A percentile compares a stretch with the other conserved stretches of the same genome.
Evolutionary conservation across 2,113 vertebrate genomes (phyloP).

Genomic region (Arvicanthis niloticus): DNA sequence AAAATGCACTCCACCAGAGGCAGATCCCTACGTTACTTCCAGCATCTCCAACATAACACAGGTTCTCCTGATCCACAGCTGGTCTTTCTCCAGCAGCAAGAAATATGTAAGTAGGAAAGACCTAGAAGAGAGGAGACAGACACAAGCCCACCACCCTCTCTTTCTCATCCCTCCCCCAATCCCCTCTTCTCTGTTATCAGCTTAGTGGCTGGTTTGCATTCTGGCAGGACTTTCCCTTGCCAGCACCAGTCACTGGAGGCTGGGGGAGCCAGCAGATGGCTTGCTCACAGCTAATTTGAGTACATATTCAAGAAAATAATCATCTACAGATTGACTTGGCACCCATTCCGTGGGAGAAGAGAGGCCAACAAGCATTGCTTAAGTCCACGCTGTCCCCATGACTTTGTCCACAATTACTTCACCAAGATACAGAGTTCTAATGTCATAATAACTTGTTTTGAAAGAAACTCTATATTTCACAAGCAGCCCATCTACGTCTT

Average conservation of each 20-base stretch:
- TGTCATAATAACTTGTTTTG: conserved; percentile 28
- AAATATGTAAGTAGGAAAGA: not conserved
- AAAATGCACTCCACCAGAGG: not conserved
- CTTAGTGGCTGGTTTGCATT: conserved; percentile 60
- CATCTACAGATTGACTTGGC: conserved; percentile 76
- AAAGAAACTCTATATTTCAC: conserved; percentile 27
- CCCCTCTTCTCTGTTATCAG: conserved; percentile 19
- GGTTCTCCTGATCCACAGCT: not conserved
- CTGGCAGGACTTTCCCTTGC: conserved; percentile 66
- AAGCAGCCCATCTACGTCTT: not conserved
- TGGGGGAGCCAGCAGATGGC: conserved; percentile 77
- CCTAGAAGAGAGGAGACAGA: not conserved
- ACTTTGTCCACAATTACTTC: conserved; percentile 37
- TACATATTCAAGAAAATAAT: conserved; percentile 71
- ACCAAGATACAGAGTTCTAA: conserved; percentile 45
- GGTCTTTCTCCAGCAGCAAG: not conserved
- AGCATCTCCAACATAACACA: not conserved
- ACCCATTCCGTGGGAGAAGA: not conserved
- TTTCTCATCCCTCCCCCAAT: not conserved
- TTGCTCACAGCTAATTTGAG: conserved; percentile 74
- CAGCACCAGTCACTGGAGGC: conserved; percentile 20
- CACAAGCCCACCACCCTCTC: not conserved
- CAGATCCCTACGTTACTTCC: not conserved
- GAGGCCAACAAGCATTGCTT: conserved; percentile 7
- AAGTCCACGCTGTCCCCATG: not conserved